Conservation (phyloP, 2,888 invertebrate genomes). For the Himalopsyche japonica region DNA sequence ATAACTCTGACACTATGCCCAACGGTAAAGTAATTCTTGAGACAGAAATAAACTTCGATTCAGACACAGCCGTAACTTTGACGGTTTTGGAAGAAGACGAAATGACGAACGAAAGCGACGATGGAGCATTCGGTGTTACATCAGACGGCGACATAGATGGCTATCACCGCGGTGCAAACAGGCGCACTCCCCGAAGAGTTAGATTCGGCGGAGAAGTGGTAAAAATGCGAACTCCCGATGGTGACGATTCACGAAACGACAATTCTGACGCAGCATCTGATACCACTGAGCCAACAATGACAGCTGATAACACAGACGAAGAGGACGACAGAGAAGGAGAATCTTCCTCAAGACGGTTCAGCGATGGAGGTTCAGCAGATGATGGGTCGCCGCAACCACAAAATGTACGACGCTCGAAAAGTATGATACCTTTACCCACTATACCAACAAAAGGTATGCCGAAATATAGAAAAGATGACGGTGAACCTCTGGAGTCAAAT, state of each 20-base stretch:
- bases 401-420: conserved; percentile 39
- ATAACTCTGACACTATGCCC: conserved; percentile 47
- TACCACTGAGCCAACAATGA: conserved; percentile 38
- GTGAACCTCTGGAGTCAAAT: neutral
- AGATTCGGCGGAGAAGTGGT: conserved; percentile 86
- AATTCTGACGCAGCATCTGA: conserved; percentile 49
- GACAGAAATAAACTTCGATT: conserved; percentile 80
- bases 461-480: conserved; percentile 34
- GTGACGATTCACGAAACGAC: conserved; percentile 69
- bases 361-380: conserved; percentile 42
- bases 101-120: conserved; percentile 46
- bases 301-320: conserved; percentile 42
- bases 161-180: conserved; percentile 51
- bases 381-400: neutral
- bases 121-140: conserved; percentile 53
- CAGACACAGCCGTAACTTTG: conserved; percentile 82
- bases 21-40: conserved; percentile 76
- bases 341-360: conserved; percentile 43
- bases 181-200: conserved; percentile 71
- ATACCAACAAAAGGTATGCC: conserved; percentile 51
- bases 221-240: conserved; percentile 83
- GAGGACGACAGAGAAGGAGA: conserved; percentile 50
- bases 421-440: conserved; percentile 56
- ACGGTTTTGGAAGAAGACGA: conserved; percentile 74
- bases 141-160: conserved; percentile 66